Evolutionary conservation across 2,888 invertebrate genomes (phyloP).

Genomic region (Anthrax anthrax): DNA sequence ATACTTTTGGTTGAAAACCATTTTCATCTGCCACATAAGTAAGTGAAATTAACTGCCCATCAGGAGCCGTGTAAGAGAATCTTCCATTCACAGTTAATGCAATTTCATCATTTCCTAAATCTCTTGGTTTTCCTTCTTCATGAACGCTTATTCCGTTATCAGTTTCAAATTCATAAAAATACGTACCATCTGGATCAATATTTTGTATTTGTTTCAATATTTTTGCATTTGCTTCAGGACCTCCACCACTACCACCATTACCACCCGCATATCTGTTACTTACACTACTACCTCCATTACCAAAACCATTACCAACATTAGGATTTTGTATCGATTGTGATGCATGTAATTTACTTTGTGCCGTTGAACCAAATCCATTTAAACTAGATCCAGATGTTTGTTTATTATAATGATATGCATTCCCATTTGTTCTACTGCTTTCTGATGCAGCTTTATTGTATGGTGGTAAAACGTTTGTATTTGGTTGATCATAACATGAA

Average conservation of each 20-base stretch:
- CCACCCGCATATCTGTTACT: slow-evolving; percentile 18
- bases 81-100: slow-evolving; percentile 62
- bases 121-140: slow-evolving; percentile 61
- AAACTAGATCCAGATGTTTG: background rate
- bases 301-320: slow-evolving; percentile 17
- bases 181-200: slow-evolving; percentile 55
- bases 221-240: slow-evolving; percentile 29
- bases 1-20: slow-evolving; percentile 45
- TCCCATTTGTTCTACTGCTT: background rate
- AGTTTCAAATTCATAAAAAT: slow-evolving; percentile 64
- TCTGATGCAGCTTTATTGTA: background rate
- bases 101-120: slow-evolving; percentile 49
- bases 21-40: slow-evolving; percentile 52
- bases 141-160: slow-evolving; percentile 70
- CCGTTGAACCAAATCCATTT: background rate
- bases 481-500: slow-evolving; percentile 2
- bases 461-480: slow-evolving; percentile 2
- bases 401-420: background rate
- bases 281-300: slow-evolving; percentile 20
- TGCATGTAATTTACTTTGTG: background rate
- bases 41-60: slow-evolving; percentile 42
- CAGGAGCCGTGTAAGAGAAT: slow-evolving; percentile 60
- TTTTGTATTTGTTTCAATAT: slow-evolving; percentile 58
- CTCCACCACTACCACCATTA: slow-evolving; percentile 11
- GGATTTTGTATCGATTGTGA: background rate